Conservation (phyloP, 2,113 vertebrate species). For the Probosciger aterrimus region DNA sequence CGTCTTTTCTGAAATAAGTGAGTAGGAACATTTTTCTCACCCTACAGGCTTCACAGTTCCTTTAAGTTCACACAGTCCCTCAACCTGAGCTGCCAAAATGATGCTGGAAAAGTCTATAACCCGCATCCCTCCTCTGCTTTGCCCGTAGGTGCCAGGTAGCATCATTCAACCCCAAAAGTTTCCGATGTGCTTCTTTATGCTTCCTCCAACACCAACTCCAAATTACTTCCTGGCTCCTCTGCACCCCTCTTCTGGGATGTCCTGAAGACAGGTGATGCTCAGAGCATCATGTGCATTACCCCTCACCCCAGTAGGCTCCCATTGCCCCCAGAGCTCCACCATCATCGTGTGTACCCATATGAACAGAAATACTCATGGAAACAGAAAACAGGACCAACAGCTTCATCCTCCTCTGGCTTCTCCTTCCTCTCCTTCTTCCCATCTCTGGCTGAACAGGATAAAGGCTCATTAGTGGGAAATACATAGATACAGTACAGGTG, state of each 20-base stretch:
- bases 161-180: background rate
- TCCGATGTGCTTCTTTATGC: background rate
- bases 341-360: accelerated
- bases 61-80: background rate
- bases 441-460: background rate
- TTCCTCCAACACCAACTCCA: background rate
- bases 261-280: background rate
- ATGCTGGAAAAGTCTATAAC: background rate
- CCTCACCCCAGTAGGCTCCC: accelerated
- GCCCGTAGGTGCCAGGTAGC: accelerated
- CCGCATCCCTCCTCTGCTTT: background rate
- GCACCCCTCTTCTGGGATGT: background rate
- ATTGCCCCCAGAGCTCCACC: background rate
- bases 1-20: background rate
- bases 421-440: background rate
- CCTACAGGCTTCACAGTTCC: background rate
- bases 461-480: background rate
- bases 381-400: background rate
- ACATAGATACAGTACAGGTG: background rate
- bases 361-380: background rate
- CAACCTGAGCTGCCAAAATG: background rate
- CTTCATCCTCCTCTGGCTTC: background rate
- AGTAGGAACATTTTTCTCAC: background rate
- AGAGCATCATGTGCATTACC: accelerated
- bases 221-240: background rate